Evolutionary conservation across 2,113 vertebrate genomes (phyloP).

Genomic region (Hippocampus barbouri): DNA sequence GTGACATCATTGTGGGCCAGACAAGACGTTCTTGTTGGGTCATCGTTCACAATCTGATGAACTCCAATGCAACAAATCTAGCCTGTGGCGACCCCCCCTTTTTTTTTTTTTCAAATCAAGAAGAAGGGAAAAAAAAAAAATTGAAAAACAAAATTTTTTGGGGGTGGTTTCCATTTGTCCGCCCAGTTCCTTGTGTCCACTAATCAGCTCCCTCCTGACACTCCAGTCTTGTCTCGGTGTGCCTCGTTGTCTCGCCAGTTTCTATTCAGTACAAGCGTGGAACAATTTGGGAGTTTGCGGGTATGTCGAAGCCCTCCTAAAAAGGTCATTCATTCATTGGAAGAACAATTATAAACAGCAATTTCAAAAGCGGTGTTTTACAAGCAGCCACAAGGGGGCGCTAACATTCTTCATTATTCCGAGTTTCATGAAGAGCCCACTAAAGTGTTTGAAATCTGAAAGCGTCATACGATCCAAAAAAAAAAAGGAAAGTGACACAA

Average conservation of each 20-base stretch:
- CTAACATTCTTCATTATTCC: neutral
- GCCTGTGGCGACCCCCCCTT: too few relatives aligned
- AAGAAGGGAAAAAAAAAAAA: too few relatives aligned
- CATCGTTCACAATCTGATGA: too few relatives aligned
- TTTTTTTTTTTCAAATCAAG: too few relatives aligned
- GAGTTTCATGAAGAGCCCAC: neutral
- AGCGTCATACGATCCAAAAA: conserved; percentile 20
- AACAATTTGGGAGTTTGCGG: neutral
- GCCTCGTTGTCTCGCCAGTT: too few relatives aligned
- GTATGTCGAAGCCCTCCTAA: neutral
- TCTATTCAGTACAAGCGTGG: neutral
- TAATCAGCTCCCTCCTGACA: too few relatives aligned
- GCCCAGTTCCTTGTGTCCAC: too few relatives aligned
- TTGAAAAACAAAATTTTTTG: too few relatives aligned
- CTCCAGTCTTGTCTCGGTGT: too few relatives aligned
- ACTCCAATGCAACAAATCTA: too few relatives aligned
- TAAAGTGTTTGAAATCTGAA: conserved; percentile 42
- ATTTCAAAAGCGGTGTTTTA: neutral
- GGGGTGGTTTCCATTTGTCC: too few relatives aligned
- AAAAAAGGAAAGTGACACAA: neutral
- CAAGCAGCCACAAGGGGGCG: neutral
- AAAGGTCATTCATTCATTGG: neutral
- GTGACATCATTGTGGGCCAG: conserved; percentile 24
- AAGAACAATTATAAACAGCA: neutral
- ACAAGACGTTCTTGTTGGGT: neutral